Percentiles rank a stretch among this genome's conserved stretches.
These are phyloP conservation scores for Arge pagana DNA, from an alignment of 2,888 invertebrate genomes.

Conservation along the genomic window DNA sequence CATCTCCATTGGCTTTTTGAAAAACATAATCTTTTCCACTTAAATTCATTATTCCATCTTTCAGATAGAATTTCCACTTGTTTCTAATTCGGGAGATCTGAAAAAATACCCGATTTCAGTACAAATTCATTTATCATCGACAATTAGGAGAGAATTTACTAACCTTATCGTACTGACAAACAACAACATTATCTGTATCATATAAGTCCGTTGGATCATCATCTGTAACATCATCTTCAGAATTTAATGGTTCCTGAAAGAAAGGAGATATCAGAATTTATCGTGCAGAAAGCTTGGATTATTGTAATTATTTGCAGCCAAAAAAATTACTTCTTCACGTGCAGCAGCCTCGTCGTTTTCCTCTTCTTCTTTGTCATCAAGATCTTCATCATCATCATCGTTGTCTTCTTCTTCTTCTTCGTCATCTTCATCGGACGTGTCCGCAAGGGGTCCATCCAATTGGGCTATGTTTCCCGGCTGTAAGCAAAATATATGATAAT, in stretches of 20 bases:
- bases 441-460: slow-evolving; percentile 68
- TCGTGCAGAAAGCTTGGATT: not conserved
- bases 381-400: slow-evolving; percentile 60
- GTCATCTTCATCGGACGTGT: slow-evolving; percentile 77
- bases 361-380: slow-evolving; percentile 59
- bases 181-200: slow-evolving; percentile 98
- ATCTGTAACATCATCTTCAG: slow-evolving; percentile 96
- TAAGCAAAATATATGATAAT: slow-evolving; percentile 17
- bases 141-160: too few species aligned
- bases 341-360: slow-evolving; percentile 55
- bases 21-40: slow-evolving; percentile 98
- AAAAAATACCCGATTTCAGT: slow-evolving; percentile 30
- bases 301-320: slow-evolving; percentile 39
- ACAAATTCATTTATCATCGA: slow-evolving; percentile 8
- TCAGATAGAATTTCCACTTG: slow-evolving; percentile 99
- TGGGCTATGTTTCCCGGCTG: slow-evolving; percentile 55
- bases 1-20: slow-evolving; percentile 98
- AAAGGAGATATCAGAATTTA: slow-evolving; percentile 13
- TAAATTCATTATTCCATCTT: slow-evolving; percentile 99
- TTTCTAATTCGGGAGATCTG: slow-evolving; percentile 96
- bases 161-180: slow-evolving; percentile 99
- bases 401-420: slow-evolving; percentile 72
- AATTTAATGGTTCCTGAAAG: slow-evolving; percentile 87
- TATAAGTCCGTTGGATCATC: slow-evolving; percentile 94
- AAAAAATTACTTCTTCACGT: slow-evolving; percentile 50